Base-by-base conservation (phyloP, 2,113 vertebrate species). In the Emydura subglobosa region DNA sequence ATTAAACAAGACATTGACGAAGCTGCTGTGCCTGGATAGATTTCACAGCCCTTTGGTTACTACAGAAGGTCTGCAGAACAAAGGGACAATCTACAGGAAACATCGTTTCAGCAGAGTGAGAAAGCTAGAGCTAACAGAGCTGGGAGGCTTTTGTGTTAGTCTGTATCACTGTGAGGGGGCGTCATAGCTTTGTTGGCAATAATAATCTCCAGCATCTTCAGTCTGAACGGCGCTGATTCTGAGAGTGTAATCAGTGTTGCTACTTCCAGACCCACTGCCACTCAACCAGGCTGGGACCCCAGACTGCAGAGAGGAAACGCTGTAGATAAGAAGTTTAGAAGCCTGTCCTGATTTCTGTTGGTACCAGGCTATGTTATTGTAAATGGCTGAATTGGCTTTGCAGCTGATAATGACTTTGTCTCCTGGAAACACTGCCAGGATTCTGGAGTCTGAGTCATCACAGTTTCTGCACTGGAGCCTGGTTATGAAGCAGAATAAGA, bases 261-360 rank as follows among this genome's bases (percentile, higher is more conserved):
- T 50, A 50, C 49, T 50, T 50, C 80, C 80, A 39, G 85, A 88
- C 42, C 78, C 55, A 44, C 39, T 50, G 39, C 79, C 87, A 51
- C 79, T 83, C 50, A 89, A 82, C 57, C 34, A 34, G 31, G 39
- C 80, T 50, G 87, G 80, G 61, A 65, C 16, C 79, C 87, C 79
- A 44, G 79, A 50, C 0, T 53, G 1, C 5, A 1, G 50, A 25
- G 0, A 81, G 55, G 51, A 86, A 29, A 6, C 17, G 0, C 0
- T 0, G 47, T 97, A 94, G 59, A 98, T 97, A 27, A 27, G 55
- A 12, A 57, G 25, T 24, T 27, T 57, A 57, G 25, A 39, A 39
- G 39, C 39, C 39, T 39, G 39, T 39, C 39, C 39, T 39, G 39
- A 39, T 39, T 39, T 39, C 55, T 57, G 25, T 68, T 85, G 83